Evolutionary conservation across 1,140 invertebrate genomes (phyloP).

Genomic region (Cryptotermes secundus): DNA sequence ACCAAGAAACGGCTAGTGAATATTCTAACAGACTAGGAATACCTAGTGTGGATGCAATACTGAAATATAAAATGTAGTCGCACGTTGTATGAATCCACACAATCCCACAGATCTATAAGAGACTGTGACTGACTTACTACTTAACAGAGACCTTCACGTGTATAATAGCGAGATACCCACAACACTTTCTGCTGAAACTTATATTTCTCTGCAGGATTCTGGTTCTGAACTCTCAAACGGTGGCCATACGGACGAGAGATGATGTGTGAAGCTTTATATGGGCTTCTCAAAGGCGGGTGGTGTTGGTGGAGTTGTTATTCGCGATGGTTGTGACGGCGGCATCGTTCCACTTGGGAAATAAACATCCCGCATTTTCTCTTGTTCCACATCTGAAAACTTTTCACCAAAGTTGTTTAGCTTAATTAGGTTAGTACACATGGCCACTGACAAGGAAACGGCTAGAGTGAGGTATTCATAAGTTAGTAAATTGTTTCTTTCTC

Average conservation of each 20-base stretch:
- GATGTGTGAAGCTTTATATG: not conserved
- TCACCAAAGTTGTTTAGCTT: not conserved
- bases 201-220: not conserved
- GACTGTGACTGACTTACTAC: no score
- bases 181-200: not conserved
- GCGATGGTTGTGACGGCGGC: no score
- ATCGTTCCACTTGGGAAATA: not conserved
- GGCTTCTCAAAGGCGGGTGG: no score
- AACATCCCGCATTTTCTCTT: not conserved
- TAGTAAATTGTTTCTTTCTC: not conserved
- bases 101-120: no score
- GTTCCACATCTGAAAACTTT: not conserved
- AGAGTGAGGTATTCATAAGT: not conserved
- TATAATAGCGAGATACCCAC: not conserved
- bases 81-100: no score
- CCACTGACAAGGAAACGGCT: not conserved
- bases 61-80: no score
- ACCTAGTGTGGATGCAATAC: no score
- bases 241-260: not conserved
- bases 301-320: no score
- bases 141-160: no score
- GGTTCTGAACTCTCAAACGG: not conserved
- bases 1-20: no score
- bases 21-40: no score
- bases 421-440: conserved; percentile 13